Evolutionary conservation across 2,113 vertebrate genomes (phyloP).

Genomic region (Crotalus horridus): DNA sequence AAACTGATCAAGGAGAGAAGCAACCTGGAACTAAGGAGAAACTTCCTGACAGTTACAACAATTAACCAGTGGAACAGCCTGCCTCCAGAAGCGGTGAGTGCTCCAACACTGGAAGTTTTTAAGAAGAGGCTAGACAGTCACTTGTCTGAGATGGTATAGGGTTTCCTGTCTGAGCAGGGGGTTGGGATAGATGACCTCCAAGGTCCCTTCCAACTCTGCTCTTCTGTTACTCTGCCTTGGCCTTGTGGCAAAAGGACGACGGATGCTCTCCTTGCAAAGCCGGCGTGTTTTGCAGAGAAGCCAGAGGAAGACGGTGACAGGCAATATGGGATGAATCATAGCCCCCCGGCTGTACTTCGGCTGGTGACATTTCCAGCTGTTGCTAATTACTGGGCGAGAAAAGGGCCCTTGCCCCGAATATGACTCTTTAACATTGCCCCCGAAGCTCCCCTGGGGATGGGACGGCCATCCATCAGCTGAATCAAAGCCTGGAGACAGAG

Average conservation of each 20-base stretch:
- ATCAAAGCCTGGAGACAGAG: not conserved
- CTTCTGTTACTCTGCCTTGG: not conserved
- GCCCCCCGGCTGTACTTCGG: not conserved
- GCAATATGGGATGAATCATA: constrained; percentile 33
- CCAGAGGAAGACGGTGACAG: constrained; percentile 12
- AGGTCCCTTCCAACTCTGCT: too few species aligned
- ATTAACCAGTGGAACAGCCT: too few species aligned
- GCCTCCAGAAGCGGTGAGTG: too few species aligned
- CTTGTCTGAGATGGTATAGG: too few species aligned
- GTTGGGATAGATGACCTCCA: too few species aligned
- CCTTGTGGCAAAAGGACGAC: constrained; percentile 1
- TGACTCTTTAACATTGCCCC: not conserved
- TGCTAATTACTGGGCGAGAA: constrained; percentile 35
- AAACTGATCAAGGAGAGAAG: too few species aligned
- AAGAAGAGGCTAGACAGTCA: too few species aligned
- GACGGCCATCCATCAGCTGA: constrained; percentile 32
- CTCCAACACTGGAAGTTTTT: too few species aligned
- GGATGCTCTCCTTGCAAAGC: not conserved
- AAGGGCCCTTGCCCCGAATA: not conserved
- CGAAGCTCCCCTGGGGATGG: constrained; percentile 16
- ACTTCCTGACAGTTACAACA: too few species aligned
- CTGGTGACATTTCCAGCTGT: constrained; percentile 27
- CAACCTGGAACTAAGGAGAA: too few species aligned
- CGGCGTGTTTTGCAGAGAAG: constrained; percentile 17
- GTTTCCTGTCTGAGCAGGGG: too few species aligned